Percentiles rank a stretch among this genome's conserved stretches.
Evolutionary conservation across 2,888 invertebrate genomes (phyloP).

Genomic region (Orchesella flavescens): DNA sequence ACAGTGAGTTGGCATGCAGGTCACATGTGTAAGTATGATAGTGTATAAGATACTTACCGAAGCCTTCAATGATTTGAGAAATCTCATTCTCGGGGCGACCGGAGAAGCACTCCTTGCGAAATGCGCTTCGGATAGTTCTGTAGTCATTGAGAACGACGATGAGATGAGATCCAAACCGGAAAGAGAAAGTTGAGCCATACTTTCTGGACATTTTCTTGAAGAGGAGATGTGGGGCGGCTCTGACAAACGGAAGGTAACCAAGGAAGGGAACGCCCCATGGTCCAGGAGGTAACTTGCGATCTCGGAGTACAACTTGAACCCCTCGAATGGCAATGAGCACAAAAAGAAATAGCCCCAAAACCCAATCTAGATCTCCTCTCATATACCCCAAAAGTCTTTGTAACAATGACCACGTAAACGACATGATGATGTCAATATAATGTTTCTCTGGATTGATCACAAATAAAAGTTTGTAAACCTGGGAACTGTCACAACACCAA

Average conservation of each 20-base stretch:
- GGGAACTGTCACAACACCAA: neutral
- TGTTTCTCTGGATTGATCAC: neutral
- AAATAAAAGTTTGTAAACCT: conserved; percentile 4
- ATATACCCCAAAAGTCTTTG: conserved; percentile 36
- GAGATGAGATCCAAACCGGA: conserved; percentile 86
- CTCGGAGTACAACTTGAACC: conserved; percentile 59
- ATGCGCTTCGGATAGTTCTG: conserved; percentile 88
- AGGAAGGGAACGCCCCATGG: conserved; percentile 90
- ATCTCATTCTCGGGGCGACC: conserved; percentile 90
- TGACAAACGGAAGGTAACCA: conserved; percentile 88
- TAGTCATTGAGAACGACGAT: conserved; percentile 91
- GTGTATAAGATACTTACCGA: conserved; percentile 81
- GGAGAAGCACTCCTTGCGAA: conserved; percentile 89
- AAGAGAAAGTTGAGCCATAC: conserved; percentile 88
- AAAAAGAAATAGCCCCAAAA: conserved; percentile 59
- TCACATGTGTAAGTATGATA: no score
- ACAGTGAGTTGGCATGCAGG: no score
- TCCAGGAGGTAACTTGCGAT: conserved; percentile 83
- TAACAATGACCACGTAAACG: conserved; percentile 44
- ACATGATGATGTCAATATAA: conserved; percentile 42
- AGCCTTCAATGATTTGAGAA: conserved; percentile 88
- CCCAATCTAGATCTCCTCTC: conserved; percentile 58
- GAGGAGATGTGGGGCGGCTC: conserved; percentile 83
- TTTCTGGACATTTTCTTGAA: conserved; percentile 84
- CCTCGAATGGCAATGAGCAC: conserved; percentile 60